Conservation (phyloP, 2,888 invertebrate genomes). For the Hypomecis atomaria region DNA sequence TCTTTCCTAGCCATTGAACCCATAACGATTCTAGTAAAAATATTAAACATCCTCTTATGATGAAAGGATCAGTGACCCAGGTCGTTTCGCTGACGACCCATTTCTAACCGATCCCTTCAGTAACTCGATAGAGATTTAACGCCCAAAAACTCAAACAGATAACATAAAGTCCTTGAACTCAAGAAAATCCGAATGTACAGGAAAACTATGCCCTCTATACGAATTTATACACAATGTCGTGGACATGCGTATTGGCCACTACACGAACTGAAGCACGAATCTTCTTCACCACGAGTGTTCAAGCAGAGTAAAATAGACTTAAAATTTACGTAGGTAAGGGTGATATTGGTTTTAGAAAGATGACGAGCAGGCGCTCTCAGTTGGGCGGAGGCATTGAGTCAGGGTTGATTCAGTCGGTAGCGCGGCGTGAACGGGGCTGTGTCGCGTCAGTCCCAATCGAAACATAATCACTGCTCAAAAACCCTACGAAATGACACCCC, state of each 20-base stretch:
- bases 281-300: conserved; percentile 68
- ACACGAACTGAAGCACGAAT: conserved; percentile 78
- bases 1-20: conserved; percentile 15
- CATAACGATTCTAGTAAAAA: conserved; percentile 13
- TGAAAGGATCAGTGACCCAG: conserved; percentile 20
- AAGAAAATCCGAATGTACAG: conserved; percentile 79
- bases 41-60: conserved; percentile 10
- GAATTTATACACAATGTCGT: conserved; percentile 77
- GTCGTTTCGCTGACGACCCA: conserved; percentile 9
- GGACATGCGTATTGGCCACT: conserved; percentile 84
- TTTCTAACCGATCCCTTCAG: conserved; percentile 47
- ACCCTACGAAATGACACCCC: conserved; percentile 71
- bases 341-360: conserved; percentile 47
- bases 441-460: conserved; percentile 68
- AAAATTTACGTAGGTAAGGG: conserved; percentile 48
- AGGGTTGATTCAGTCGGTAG: conserved; percentile 81
- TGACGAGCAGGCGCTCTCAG: conserved; percentile 80
- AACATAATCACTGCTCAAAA: conserved; percentile 73
- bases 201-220: conserved; percentile 80
- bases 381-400: conserved; percentile 83
- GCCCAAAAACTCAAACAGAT: conserved; percentile 73
- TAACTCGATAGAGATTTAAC: conserved; percentile 56
- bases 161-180: conserved; percentile 81
- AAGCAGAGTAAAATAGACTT: conserved; percentile 54
- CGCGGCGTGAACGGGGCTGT: conserved; percentile 76